Conservation (phyloP, 2,888 invertebrate species). For the Hemaris fuciformis region DNA sequence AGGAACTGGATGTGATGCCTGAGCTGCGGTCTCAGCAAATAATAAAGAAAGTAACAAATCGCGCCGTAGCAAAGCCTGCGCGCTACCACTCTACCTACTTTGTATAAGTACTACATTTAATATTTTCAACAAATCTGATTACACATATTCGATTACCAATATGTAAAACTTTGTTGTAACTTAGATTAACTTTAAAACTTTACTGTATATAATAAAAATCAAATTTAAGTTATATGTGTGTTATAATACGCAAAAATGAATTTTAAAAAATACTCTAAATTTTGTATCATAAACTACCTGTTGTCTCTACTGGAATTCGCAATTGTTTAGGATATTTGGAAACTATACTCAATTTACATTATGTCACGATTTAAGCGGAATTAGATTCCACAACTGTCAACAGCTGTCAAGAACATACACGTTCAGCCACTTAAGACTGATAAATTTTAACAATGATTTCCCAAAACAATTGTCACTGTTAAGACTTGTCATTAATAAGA, state of each 20-base stretch:
- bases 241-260: no score
- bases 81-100: neutral
- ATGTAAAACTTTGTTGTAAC: neutral
- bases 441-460: neutral
- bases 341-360: no score
- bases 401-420: neutral
- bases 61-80: neutral
- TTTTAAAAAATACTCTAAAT: no score
- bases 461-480: neutral
- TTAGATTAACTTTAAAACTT: no score
- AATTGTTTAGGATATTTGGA: no score
- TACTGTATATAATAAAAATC: no score
- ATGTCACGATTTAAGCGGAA: no score
- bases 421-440: neutral
- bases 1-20: slow-evolving; percentile 25
- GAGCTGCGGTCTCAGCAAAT: neutral
- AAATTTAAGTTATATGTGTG: no score
- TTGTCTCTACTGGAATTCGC: no score
- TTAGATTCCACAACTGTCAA: neutral
- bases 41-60: slow-evolving; percentile 8
- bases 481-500: neutral
- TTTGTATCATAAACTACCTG: no score
- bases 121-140: no score
- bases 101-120: neutral
- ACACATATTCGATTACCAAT: neutral